phyloP scores from a whole-genome alignment of 2,113 vertebrate species.

The Tragelaphus buxtoni region DNA sequence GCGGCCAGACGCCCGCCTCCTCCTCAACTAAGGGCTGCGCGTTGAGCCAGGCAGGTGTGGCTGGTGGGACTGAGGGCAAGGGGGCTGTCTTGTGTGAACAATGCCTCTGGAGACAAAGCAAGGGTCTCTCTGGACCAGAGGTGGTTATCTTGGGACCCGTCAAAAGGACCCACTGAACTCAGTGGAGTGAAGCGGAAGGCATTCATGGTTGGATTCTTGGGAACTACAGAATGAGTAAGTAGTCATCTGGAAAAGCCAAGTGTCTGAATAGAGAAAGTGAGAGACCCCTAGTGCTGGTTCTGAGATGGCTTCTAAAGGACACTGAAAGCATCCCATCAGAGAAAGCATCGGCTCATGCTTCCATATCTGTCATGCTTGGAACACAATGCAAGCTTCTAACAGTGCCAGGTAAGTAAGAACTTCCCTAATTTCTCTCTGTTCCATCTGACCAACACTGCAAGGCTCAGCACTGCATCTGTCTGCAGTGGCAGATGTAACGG shows the following conservation, averaged over 20 bases:
- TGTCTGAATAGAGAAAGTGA: background rate
- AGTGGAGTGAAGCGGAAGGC: background rate
- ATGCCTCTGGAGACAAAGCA: background rate
- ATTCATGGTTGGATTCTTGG: background rate
- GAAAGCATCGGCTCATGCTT: background rate
- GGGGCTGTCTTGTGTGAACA: background rate
- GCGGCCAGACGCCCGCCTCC: background rate
- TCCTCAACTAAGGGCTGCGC: background rate
- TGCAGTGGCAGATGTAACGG: background rate
- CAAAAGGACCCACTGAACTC: background rate
- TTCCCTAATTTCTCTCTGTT: background rate
- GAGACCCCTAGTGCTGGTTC: background rate
- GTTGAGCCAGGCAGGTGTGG: background rate
- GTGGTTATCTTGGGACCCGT: background rate
- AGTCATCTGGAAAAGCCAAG: background rate
- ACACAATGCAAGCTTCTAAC: background rate
- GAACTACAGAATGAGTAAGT: background rate
- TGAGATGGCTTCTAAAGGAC: background rate
- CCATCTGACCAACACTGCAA: rapidly evolving
- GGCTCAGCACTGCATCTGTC: background rate
- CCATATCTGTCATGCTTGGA: background rate
- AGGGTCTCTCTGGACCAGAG: background rate
- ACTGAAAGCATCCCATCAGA: background rate
- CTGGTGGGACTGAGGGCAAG: background rate
- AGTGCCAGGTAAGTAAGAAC: background rate